phyloP scores from a whole-genome alignment of 2,888 invertebrate species.

The Apeira syringaria region DNA sequence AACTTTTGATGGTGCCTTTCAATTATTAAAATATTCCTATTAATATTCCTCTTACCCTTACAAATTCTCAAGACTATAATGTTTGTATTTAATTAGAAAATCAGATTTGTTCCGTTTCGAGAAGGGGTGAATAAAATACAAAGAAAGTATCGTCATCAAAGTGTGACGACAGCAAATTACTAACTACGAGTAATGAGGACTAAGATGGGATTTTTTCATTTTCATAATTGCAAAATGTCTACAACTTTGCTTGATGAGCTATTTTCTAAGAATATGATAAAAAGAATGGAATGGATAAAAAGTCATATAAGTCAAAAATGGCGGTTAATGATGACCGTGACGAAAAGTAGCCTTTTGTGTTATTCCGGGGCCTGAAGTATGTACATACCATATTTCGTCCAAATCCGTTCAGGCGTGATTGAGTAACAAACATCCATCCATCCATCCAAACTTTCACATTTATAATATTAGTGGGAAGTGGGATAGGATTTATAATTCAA shows the following conservation, averaged over 20 bases:
- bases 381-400: too few species aligned
- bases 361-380: too few species aligned
- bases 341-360: too few species aligned
- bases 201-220: neutral
- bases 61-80: slow-evolving; percentile 13
- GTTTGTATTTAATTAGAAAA: slow-evolving; percentile 18
- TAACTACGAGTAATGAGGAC: neutral
- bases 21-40: slow-evolving; percentile 33
- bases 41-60: slow-evolving; percentile 14
- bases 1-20: slow-evolving; percentile 28
- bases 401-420: too few species aligned
- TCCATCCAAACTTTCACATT: too few species aligned
- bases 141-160: slow-evolving; percentile 1
- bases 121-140: neutral
- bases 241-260: neutral
- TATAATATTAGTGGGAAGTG: too few species aligned
- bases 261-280: too few species aligned
- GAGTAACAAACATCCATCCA: too few species aligned
- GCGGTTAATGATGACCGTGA: too few species aligned
- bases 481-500: too few species aligned
- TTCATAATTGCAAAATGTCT: neutral
- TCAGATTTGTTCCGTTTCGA: slow-evolving; percentile 2
- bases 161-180: neutral
- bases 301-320: too few species aligned
- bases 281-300: too few species aligned